Evolutionary conservation across 2,113 vertebrate species (phyloP).

Genomic region (Irena cyanogastra): DNA sequence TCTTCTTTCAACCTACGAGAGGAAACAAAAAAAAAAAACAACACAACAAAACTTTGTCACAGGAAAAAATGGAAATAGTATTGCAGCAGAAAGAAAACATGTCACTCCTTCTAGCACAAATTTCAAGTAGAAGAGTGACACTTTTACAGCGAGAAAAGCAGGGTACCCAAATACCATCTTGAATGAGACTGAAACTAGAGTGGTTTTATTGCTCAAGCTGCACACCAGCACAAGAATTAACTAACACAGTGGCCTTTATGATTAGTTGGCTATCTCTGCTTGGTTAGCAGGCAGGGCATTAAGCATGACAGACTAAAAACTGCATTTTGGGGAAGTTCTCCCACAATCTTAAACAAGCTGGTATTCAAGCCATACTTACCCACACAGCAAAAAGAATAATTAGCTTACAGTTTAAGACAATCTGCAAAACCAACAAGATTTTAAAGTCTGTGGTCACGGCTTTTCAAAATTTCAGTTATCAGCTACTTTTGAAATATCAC

Average conservation of each 20-base stretch:
- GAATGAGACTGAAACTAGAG: background rate
- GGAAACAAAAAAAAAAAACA: background rate
- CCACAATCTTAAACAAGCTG: background rate
- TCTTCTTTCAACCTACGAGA: slow-evolving; percentile 80
- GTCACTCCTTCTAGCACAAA: background rate
- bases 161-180: background rate
- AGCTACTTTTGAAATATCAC: background rate
- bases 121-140: background rate
- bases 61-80: background rate
- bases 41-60: no score
- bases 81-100: background rate
- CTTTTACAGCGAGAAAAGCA: background rate
- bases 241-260: background rate
- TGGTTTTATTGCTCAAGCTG: background rate
- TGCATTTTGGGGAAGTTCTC: background rate
- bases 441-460: background rate
- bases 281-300: background rate
- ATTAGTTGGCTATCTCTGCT: background rate
- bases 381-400: background rate
- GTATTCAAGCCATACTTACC: background rate
- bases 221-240: background rate
- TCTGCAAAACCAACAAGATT: slow-evolving; percentile 1
- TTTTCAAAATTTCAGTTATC: background rate
- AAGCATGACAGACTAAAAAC: background rate
- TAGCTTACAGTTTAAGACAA: background rate